Evolutionary conservation across 2,888 invertebrate genomes (phyloP).

Genomic region (Drosophila birchii): DNA sequence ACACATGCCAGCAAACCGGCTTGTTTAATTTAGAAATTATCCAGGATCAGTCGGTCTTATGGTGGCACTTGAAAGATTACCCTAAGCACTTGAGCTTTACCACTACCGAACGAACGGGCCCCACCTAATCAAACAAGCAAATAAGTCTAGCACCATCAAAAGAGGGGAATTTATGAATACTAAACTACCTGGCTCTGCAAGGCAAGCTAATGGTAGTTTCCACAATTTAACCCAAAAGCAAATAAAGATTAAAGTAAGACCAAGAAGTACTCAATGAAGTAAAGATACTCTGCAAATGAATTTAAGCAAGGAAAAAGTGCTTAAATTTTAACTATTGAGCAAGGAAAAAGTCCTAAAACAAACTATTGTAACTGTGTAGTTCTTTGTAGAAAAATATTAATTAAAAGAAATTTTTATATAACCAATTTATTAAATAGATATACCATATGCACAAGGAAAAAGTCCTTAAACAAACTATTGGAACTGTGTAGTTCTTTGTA

Average conservation of each 20-base stretch:
- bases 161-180: constrained; percentile 18
- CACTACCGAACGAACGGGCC: background rate
- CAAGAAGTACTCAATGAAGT: background rate
- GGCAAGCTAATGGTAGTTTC: constrained; percentile 18
- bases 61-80: constrained; percentile 16
- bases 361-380: background rate
- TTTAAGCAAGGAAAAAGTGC: background rate
- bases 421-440: too few species aligned
- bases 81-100: constrained; percentile 25
- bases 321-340: too few species aligned
- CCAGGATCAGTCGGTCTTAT: constrained; percentile 22
- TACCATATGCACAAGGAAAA: too few species aligned
- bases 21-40: constrained; percentile 9
- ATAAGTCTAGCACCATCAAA: constrained; percentile 2
- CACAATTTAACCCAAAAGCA: constrained; percentile 1
- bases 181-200: background rate
- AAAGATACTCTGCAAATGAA: background rate
- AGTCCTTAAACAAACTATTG: background rate
- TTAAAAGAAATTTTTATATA: too few species aligned
- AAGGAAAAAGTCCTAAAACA: too few species aligned
- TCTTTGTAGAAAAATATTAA: too few species aligned
- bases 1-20: background rate
- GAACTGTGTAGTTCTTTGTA: background rate
- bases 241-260: constrained; percentile 14
- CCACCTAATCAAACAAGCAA: constrained; percentile 19